Evolutionary conservation across 92 coral and sea anemone genomes (phyloP).

Genomic region (Epizoanthus fatuus): DNA sequence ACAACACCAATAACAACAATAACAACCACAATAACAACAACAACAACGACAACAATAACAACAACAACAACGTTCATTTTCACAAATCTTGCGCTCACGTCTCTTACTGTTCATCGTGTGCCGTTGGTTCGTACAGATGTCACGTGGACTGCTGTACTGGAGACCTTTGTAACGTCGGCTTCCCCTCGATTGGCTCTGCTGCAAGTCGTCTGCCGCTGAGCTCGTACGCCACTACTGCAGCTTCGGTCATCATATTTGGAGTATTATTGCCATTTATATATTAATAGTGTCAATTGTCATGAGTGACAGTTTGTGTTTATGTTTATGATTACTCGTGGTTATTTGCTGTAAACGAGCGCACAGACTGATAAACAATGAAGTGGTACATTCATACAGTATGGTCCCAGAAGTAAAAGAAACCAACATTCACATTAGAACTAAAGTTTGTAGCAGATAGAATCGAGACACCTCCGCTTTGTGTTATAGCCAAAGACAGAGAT

Average conservation of each 20-base stretch:
- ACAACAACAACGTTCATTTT: constrained; percentile 17
- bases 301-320: too few species aligned
- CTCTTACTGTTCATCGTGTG: constrained; percentile 36
- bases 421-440: too few species aligned
- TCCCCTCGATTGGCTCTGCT: neutral
- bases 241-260: neutral
- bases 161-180: constrained; percentile 21
- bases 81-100: constrained; percentile 27
- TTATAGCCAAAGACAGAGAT: too few species aligned
- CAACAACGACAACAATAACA: neutral
- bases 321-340: too few species aligned
- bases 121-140: constrained; percentile 24
- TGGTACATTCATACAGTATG: too few species aligned
- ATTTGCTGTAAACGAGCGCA: too few species aligned
- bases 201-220: constrained; percentile 28
- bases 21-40: constrained; percentile 8
- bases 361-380: too few species aligned
- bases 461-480: too few species aligned
- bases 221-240: constrained; percentile 17
- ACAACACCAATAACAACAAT: constrained; percentile 16
- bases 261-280: too few species aligned
- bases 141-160: constrained; percentile 33
- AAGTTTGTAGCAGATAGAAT: too few species aligned
- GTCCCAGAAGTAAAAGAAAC: too few species aligned
- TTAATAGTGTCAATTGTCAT: too few species aligned